Evolutionary conservation across 2,888 invertebrate species (phyloP), one percentile per base, ranked within the genome.

Genomic region (Norana najaformis): DNA sequence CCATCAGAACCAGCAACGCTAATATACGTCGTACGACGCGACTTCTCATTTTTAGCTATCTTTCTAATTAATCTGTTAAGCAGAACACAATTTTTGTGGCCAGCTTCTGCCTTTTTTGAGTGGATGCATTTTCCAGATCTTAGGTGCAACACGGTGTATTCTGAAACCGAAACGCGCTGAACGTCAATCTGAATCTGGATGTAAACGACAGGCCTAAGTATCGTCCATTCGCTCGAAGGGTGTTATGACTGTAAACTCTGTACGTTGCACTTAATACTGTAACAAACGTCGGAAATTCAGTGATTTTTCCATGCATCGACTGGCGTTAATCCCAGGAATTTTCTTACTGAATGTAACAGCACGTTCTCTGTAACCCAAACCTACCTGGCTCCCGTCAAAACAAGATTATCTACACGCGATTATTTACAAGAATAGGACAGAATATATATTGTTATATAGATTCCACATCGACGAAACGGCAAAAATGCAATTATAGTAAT

Each of bases 351-450:
- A n/a, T 69, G n/a, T n/a, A n/a, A 1, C 69, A 30, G 6, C 69
- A n/a, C 1, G 30, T 69, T n/a, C 11, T 69, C n/a, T 69, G 4
- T 53, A 30, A 53, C 23, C 8, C 20, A 20, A 30, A 53, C 30
- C 53, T n/a, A 69, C 69, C 69, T 69, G 69, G 69, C 69, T 69
- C n/a, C n/a, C 69, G n/a, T n/a, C n/a, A n/a, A n/a, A n/a, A n/a
- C n/a, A n/a, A n/a, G n/a, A n/a, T n/a, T n/a, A n/a, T n/a, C n/a
- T n/a, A n/a, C n/a, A n/a, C n/a, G n/a, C n/a, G n/a, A n/a, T n/a
- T n/a, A n/a, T n/a, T n/a, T n/a, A n/a, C n/a, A n/a, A n/a, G n/a
- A n/a, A n/a, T n/a, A n/a, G n/a, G n/a, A n/a, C n/a, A n/a, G n/a
- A n/a, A n/a, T n/a, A n/a, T n/a, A n/a, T n/a, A n/a, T n/a, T n/a